phyloP scores from a whole-genome alignment of 1,140 invertebrate genomes.

The Apis dorsata region DNA sequence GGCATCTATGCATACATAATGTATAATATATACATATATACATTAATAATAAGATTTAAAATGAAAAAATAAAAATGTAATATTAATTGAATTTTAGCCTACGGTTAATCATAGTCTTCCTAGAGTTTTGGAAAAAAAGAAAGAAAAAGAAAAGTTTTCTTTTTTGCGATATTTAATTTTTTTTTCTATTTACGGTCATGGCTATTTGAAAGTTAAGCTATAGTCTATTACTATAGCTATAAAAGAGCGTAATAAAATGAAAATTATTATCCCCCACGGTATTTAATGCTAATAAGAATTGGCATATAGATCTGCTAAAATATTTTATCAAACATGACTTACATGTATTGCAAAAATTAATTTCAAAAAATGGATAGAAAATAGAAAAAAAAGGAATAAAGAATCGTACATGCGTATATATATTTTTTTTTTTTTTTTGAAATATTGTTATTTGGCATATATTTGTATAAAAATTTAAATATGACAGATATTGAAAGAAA shows the following conservation, averaged over 20 bases:
- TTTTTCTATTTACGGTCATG: constrained; percentile 46
- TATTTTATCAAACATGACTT: constrained; percentile 34
- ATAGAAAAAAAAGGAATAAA: background rate
- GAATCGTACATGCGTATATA: constrained; percentile 18
- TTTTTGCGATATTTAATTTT: constrained; percentile 43
- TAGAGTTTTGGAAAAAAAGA: constrained; percentile 67
- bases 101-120: constrained; percentile 80
- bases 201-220: constrained; percentile 37
- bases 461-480: constrained; percentile 34
- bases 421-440: constrained; percentile 5
- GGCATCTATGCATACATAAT: constrained; percentile 38
- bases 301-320: background rate
- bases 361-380: background rate
- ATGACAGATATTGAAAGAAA: too few species aligned
- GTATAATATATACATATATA: constrained; percentile 12
- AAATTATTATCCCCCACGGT: constrained; percentile 29
- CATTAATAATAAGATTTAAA: background rate
- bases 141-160: constrained; percentile 56
- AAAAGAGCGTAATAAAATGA: constrained; percentile 33
- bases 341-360: constrained; percentile 4
- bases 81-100: constrained; percentile 75
- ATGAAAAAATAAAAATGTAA: constrained; percentile 26
- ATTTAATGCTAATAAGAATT: constrained; percentile 15
- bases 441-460: constrained; percentile 4
- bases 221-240: constrained; percentile 17